phyloP scores from a whole-genome alignment of 1,140 invertebrate species.

The Bombus soroeensis region DNA sequence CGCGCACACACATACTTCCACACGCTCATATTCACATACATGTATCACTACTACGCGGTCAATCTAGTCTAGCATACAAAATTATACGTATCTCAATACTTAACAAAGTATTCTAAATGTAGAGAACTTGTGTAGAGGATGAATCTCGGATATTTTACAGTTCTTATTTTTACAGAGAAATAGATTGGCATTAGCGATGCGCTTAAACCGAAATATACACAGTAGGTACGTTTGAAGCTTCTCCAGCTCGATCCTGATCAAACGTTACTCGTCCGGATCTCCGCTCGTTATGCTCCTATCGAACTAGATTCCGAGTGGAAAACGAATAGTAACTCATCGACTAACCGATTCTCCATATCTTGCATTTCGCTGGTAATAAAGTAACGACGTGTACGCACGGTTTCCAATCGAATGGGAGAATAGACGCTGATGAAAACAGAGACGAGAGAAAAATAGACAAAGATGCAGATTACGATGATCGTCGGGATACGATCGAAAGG shows the following conservation, averaged over 20 bases:
- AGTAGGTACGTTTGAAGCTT: background rate
- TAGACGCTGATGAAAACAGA: background rate
- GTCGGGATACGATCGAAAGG: constrained; percentile 7
- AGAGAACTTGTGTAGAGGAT: too few relatives aligned
- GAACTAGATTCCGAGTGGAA: background rate
- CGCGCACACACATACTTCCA: too few relatives aligned
- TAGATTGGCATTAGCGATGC: too few relatives aligned
- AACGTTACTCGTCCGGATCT: background rate
- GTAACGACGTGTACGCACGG: background rate
- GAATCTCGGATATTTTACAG: too few relatives aligned
- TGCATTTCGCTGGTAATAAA: background rate
- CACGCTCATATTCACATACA: too few relatives aligned
- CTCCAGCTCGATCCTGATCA: background rate
- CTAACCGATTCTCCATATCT: background rate
- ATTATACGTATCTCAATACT: too few relatives aligned
- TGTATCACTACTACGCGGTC: too few relatives aligned
- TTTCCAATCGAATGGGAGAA: too few relatives aligned
- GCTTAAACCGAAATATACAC: too few relatives aligned
- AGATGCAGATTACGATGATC: background rate
- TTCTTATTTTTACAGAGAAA: too few relatives aligned
- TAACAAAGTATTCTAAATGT: too few relatives aligned
- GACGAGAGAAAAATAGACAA: background rate
- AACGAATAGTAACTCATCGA: background rate
- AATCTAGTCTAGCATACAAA: too few relatives aligned
- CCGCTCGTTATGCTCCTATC: background rate